These are phyloP conservation scores for Clinocottus analis DNA, from an alignment of 2,113 vertebrate species.

Conservation along the genomic window DNA sequence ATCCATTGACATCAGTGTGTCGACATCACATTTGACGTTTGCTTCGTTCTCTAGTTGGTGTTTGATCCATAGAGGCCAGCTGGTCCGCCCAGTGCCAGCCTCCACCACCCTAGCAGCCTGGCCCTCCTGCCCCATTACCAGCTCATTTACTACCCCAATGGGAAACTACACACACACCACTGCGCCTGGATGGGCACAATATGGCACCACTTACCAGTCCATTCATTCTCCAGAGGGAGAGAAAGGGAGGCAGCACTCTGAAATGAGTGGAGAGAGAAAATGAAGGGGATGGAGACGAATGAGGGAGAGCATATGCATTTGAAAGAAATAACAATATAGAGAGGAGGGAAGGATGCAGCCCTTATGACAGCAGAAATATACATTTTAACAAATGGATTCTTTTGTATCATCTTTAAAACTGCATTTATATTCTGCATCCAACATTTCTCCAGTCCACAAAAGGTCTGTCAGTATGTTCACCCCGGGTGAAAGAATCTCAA, in stretches of 20 bases:
- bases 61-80: slow-evolving; percentile 74
- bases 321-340: slow-evolving; percentile 22
- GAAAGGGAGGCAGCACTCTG: slow-evolving; percentile 42
- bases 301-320: slow-evolving; percentile 25
- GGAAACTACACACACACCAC: slow-evolving; percentile 69
- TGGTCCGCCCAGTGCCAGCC: slow-evolving; percentile 68
- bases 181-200: slow-evolving; percentile 80
- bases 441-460: slow-evolving; percentile 1
- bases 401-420: slow-evolving; percentile 6
- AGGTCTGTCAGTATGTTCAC: not conserved
- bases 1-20: slow-evolving; percentile 21
- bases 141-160: slow-evolving; percentile 77
- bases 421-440: not conserved
- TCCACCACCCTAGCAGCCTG: slow-evolving; percentile 52
- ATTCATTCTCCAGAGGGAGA: slow-evolving; percentile 68
- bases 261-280: slow-evolving; percentile 54
- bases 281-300: slow-evolving; percentile 56
- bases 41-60: slow-evolving; percentile 58
- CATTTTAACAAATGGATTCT: not conserved
- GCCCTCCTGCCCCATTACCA: slow-evolving; percentile 78
- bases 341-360: slow-evolving; percentile 1
- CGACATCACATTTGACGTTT: not conserved
- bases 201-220: slow-evolving; percentile 79
- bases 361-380: slow-evolving; percentile 22
- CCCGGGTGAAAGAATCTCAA: not conserved